Percentiles rank a stretch among this genome's conserved stretches.
Evolutionary conservation across 2,113 vertebrate species (phyloP).

Genomic region (Todiramphus chloris): DNA sequence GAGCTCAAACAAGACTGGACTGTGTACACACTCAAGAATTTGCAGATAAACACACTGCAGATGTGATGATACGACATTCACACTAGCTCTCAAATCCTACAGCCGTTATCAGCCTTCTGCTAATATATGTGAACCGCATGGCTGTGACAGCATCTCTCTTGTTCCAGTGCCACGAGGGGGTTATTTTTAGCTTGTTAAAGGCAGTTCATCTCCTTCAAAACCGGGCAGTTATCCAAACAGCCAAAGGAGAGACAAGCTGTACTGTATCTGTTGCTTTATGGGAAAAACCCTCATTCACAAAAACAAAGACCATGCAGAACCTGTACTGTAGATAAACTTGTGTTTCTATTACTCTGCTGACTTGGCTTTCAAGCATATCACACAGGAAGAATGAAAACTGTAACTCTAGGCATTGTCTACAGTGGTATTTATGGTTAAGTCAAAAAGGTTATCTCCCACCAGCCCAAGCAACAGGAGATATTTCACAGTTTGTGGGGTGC

Average conservation of each 20-base stretch:
- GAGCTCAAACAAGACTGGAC: background rate
- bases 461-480: background rate
- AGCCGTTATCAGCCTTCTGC: conserved; percentile 22
- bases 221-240: conserved; percentile 69
- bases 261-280: conserved; percentile 55
- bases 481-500: background rate
- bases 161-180: conserved; percentile 38
- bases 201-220: conserved; percentile 70
- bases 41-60: conserved; percentile 38
- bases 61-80: conserved; percentile 43
- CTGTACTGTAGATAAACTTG: conserved; percentile 2
- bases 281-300: conserved; percentile 68
- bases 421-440: background rate
- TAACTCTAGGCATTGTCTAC: background rate
- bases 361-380: background rate
- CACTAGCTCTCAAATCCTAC: background rate
- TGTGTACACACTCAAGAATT: background rate
- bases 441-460: conserved; percentile 16
- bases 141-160: conserved; percentile 45
- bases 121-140: conserved; percentile 10
- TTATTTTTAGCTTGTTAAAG: conserved; percentile 67
- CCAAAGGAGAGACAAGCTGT: conserved; percentile 67
- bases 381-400: background rate
- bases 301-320: conserved; percentile 25
- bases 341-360: background rate